phyloP scores from a whole-genome alignment of 2,113 vertebrate genomes.

The Calidris pugnax region DNA sequence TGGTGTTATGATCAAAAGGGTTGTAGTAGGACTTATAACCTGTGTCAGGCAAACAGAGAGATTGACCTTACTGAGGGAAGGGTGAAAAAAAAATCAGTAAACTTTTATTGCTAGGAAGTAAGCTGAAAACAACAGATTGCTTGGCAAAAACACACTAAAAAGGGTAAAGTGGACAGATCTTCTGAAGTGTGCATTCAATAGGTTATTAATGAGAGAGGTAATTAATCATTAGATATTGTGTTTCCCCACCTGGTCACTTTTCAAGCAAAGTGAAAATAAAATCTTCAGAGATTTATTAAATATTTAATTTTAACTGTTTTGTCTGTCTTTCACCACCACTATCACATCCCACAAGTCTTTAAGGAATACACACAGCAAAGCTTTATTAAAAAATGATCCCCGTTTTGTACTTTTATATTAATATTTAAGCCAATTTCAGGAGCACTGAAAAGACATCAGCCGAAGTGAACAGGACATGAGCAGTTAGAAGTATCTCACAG shows the following conservation, averaged over 20 bases:
- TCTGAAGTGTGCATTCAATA: background rate
- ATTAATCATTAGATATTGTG: background rate
- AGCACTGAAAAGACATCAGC: background rate
- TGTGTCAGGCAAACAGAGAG: background rate
- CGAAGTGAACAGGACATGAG: background rate
- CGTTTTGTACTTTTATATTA: conserved; percentile 10
- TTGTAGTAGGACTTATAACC: background rate
- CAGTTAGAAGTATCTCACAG: conserved; percentile 13
- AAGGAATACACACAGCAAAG: background rate
- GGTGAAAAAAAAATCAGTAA: background rate
- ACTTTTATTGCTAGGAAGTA: conserved; percentile 11
- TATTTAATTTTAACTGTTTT: background rate
- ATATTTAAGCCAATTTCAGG: conserved; percentile 1
- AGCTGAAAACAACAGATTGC: background rate
- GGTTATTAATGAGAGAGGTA: background rate
- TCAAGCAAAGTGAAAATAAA: background rate
- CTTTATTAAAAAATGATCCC: conserved; percentile 31
- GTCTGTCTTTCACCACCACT: background rate
- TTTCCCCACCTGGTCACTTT: background rate
- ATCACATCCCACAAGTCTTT: background rate
- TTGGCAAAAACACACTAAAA: background rate
- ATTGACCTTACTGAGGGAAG: background rate
- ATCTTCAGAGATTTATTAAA: background rate
- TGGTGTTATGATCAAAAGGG: conserved; percentile 5
- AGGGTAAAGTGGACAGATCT: background rate